phyloP scores from a whole-genome alignment of 2,888 invertebrate genomes.

The Ennomos fuscantarius region DNA sequence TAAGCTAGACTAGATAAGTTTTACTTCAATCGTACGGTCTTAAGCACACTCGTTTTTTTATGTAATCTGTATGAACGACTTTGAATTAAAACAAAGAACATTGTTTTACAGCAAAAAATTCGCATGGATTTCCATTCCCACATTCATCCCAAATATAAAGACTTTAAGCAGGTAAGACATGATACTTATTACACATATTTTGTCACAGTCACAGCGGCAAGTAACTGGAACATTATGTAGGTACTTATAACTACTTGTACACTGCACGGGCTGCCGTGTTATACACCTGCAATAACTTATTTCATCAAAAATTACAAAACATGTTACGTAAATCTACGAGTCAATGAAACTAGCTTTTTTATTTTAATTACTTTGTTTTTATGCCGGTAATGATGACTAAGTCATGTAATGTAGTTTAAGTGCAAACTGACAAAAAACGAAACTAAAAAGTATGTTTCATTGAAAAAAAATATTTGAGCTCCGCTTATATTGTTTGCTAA shows the following conservation, averaged over 20 bases:
- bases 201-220: conserved; percentile 2
- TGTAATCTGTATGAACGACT: no score
- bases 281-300: conserved; percentile 33
- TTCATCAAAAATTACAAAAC: conserved; percentile 47
- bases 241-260: conserved; percentile 17
- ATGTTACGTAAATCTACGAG: conserved; percentile 38
- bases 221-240: conserved; percentile 21
- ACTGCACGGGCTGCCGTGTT: neutral
- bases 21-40: no score
- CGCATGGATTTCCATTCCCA: no score
- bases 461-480: conserved; percentile 4
- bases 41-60: no score
- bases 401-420: no score
- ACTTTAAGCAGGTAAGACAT: no score
- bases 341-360: conserved; percentile 45
- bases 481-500: no score
- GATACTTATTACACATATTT: conserved; percentile 1
- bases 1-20: no score
- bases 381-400: conserved; percentile 4
- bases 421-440: no score
- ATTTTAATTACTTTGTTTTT: conserved; percentile 15
- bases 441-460: neutral
- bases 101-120: no score
- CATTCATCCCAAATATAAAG: no score
- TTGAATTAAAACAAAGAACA: no score